Evolutionary conservation across 2,113 vertebrate genomes (phyloP).

Genomic region (Bettongia penicillata): DNA sequence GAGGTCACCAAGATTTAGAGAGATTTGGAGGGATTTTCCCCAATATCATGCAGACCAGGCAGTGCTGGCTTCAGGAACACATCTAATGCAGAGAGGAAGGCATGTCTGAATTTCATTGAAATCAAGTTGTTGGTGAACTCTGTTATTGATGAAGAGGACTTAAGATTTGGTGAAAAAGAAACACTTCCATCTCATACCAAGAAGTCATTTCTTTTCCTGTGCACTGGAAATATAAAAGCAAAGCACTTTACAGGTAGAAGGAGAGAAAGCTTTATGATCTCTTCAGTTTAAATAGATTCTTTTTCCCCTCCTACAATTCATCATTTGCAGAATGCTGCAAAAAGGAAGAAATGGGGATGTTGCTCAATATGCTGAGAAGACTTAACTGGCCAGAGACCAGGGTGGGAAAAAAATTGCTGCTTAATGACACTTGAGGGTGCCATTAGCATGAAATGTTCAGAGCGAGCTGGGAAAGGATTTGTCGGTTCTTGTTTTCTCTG

Average conservation of each 20-base stretch:
- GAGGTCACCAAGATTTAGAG: neutral
- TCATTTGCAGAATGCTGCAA: neutral
- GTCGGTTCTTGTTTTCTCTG: neutral
- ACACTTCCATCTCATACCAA: neutral
- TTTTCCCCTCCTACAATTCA: neutral
- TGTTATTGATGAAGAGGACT: neutral
- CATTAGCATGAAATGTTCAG: neutral
- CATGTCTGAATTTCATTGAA: neutral
- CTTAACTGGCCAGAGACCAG: neutral
- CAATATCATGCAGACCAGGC: neutral
- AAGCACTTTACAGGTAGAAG: neutral
- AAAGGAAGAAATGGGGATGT: neutral
- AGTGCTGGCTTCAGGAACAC: neutral
- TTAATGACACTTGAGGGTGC: neutral
- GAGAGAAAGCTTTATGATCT: neutral
- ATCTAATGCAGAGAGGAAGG: neutral
- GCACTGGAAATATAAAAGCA: neutral
- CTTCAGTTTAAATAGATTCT: conserved; percentile 1
- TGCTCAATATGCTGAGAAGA: neutral
- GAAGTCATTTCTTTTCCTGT: neutral
- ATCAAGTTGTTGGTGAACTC: neutral
- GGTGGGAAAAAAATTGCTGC: neutral
- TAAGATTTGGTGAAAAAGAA: neutral
- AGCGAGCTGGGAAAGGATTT: neutral
- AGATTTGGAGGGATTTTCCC: neutral